phyloP scores from a whole-genome alignment of 2,888 invertebrate genomes.

The Phalera bucephala region DNA sequence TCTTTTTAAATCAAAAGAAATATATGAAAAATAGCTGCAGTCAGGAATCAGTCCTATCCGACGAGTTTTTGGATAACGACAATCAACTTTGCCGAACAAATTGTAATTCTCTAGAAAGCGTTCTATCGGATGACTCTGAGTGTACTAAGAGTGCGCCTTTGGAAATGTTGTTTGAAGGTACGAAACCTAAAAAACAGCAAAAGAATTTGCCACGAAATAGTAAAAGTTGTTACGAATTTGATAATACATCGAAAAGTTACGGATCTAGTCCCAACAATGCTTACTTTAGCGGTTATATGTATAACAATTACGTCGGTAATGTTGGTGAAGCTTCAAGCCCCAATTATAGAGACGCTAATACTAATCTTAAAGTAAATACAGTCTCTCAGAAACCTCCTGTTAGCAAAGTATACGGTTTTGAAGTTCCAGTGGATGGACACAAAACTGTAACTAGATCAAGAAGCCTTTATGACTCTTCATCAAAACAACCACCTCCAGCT shows the following conservation, averaged over 20 bases:
- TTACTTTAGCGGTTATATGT: slow-evolving; percentile 81
- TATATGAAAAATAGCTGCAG: slow-evolving; percentile 85
- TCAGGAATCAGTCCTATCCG: slow-evolving; percentile 90
- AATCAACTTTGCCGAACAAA: slow-evolving; percentile 85
- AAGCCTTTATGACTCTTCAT: slow-evolving; percentile 70
- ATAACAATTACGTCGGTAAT: slow-evolving; percentile 60
- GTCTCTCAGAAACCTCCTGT: slow-evolving; percentile 44
- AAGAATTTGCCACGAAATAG: slow-evolving; percentile 64
- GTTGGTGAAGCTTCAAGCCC: slow-evolving; percentile 49
- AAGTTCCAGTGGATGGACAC: slow-evolving; percentile 60
- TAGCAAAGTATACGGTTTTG: slow-evolving; percentile 68
- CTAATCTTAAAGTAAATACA: slow-evolving; percentile 28
- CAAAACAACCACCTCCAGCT: slow-evolving; percentile 62
- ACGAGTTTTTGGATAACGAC: slow-evolving; percentile 83
- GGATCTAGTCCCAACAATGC: slow-evolving; percentile 85
- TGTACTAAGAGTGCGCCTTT: slow-evolving; percentile 90
- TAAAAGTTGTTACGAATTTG: slow-evolving; percentile 79
- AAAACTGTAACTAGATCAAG: slow-evolving; percentile 75
- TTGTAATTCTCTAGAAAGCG: slow-evolving; percentile 91
- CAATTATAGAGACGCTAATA: slow-evolving; percentile 44
- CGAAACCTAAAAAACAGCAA: slow-evolving; percentile 67
- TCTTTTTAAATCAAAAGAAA: slow-evolving; percentile 88
- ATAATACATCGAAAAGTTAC: slow-evolving; percentile 84
- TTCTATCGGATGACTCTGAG: slow-evolving; percentile 91
- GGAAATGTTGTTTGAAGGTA: slow-evolving; percentile 86